Evolutionary conservation across 2,113 vertebrate species (phyloP), one percentile per base, ranked within the genome.

Genomic region (Alligator mississippiensis): DNA sequence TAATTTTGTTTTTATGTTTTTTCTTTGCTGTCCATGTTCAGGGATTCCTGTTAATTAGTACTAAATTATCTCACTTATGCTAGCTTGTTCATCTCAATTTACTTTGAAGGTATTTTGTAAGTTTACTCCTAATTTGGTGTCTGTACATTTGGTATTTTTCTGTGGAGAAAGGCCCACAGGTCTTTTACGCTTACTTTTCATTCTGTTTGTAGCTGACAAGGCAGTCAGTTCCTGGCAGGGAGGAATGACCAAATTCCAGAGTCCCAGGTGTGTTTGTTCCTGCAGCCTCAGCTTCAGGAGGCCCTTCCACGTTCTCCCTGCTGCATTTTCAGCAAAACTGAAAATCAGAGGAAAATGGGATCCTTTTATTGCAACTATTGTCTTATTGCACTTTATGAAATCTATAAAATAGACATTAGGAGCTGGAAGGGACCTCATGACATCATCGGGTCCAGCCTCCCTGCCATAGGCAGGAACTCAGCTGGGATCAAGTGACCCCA

Each of bases 221-320:
- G 82, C 89, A 87, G 54, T 93, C 89, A 81, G 84, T 94, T 77
- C 94, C 82, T 16, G 4, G 21, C 82, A 89, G 90, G 68, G 77
- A 93, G 85, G 87, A 91, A 87, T 93, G 88, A 93, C 93, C 77
- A 94, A 90, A 88, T 63, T 85, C 78, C 89, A 90, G 77, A 85
- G 75, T 55, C 55, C 93, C 95, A 28, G 64, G 92, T 80, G 68
- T 77, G 82, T 90, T 84, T 94, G 89, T 90, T 95, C 47, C 96
- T 95, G 94, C 90, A 84, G 93, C 64, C 82, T 85, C 89, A 95
- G 92, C 92, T 94, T 94, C 82, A 88, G 90, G 87, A 91, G 93
- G 85, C 89, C 95, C 84, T 89, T 93, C 89, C 38, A 72, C 38
- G 84, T 87, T 92, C 93, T n/a, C n/a, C 85, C 82, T 94, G 84